A percentile compares a stretch with the other conserved stretches of the same genome.
phyloP scores from a whole-genome alignment of 2,888 invertebrate genomes.

The Tolmerus cingulatus region DNA sequence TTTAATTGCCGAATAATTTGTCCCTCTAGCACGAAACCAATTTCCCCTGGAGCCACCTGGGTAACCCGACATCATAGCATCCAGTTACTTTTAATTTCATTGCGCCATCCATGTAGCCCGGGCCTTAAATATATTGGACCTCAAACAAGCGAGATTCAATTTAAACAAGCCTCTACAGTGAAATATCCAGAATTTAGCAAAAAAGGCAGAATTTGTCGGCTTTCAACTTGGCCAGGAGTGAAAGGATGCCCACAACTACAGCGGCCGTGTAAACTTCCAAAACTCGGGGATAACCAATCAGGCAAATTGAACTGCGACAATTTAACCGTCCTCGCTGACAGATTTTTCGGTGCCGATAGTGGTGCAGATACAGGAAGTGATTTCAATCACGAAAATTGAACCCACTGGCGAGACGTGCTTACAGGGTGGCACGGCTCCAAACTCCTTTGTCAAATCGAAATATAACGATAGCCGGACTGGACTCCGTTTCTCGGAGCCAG shows the following conservation, averaged over 20 bases:
- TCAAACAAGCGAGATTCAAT: background rate
- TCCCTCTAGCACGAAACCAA: background rate
- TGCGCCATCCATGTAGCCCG: background rate
- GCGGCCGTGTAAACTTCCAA: slow-evolving; percentile 2
- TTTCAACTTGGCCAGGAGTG: background rate
- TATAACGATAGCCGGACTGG: background rate
- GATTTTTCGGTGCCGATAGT: slow-evolving; percentile 17
- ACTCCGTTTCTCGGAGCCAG: background rate
- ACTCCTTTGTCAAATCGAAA: slow-evolving; percentile 17
- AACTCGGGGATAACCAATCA: slow-evolving; percentile 17
- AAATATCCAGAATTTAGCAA: background rate
- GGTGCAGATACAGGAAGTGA: slow-evolving; percentile 21
- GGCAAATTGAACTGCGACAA: slow-evolving; percentile 38
- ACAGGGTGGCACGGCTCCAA: background rate
- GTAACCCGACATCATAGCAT: background rate
- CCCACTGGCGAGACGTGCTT: background rate
- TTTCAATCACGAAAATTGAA: slow-evolving; percentile 34
- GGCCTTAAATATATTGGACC: background rate
- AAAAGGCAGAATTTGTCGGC: background rate
- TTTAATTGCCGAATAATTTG: background rate
- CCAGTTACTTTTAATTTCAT: background rate
- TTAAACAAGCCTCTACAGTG: background rate
- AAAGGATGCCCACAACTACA: background rate
- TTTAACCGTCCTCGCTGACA: slow-evolving; percentile 9
- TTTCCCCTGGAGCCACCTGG: background rate